phyloP scores from a whole-genome alignment of 2,888 invertebrate species.

The Opisthograptis luteolata region DNA sequence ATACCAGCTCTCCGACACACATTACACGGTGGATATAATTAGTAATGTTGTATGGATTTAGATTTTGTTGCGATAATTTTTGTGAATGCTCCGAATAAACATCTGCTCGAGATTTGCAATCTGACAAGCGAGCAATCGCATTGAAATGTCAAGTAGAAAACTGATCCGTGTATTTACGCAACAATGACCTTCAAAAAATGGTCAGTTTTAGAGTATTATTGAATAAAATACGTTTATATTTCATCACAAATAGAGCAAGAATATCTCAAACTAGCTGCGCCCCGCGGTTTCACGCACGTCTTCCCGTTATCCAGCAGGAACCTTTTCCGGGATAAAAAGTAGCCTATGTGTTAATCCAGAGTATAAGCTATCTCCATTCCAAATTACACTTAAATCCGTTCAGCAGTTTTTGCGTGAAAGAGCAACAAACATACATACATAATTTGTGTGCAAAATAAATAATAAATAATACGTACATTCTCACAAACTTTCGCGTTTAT shows the following conservation, averaged over 20 bases:
- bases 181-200: slow-evolving; percentile 75
- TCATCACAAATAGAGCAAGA: slow-evolving; percentile 1
- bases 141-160: slow-evolving; percentile 80
- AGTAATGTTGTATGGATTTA: slow-evolving; percentile 84
- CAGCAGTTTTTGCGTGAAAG: no score
- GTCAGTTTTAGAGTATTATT: slow-evolving; percentile 52
- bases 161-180: slow-evolving; percentile 64
- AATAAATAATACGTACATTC: no score
- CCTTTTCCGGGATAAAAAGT: no score
- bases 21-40: slow-evolving; percentile 83
- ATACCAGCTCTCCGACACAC: slow-evolving; percentile 61
- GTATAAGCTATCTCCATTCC: no score
- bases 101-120: slow-evolving; percentile 76
- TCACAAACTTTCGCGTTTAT: no score
- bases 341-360: no score
- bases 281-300: no score
- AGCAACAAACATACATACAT: no score
- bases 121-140: slow-evolving; percentile 70
- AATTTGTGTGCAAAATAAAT: no score
- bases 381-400: no score
- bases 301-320: no score
- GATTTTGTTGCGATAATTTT: slow-evolving; percentile 82
- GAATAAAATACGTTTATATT: slow-evolving; percentile 18
- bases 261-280: no score
- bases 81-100: slow-evolving; percentile 76